Percentiles rank a stretch among this genome's conserved stretches.
Evolutionary conservation across 1,140 invertebrate species (phyloP).

Genomic region (Hyles vespertilio): DNA sequence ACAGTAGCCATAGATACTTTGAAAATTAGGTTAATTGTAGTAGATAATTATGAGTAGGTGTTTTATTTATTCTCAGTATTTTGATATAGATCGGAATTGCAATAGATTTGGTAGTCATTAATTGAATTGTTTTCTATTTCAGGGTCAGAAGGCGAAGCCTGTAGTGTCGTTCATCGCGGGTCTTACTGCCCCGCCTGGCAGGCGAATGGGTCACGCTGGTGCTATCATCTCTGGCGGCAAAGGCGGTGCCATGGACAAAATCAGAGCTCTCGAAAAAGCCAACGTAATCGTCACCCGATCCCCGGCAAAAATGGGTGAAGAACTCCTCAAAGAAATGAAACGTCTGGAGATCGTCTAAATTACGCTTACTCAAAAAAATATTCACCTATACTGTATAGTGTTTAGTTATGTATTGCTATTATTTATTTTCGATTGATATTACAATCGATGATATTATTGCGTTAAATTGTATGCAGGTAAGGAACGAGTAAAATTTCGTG

Average conservation of each 20-base stretch:
- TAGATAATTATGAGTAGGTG: too few relatives aligned
- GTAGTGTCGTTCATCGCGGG: constrained; percentile 99
- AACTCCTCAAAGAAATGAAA: constrained; percentile 92
- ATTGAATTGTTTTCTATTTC: constrained; percentile 27
- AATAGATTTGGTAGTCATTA: too few relatives aligned
- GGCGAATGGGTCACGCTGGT: constrained; percentile 99
- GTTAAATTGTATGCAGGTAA: constrained; percentile 9
- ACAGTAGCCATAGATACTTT: too few relatives aligned
- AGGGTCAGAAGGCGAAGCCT: constrained; percentile 96
- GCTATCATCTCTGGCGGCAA: constrained; percentile 99
- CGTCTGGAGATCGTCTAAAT: constrained; percentile 80
- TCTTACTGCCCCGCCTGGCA: constrained; percentile 96
- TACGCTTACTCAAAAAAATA: constrained; percentile 10
- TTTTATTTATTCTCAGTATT: too few relatives aligned
- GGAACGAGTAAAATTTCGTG: constrained; percentile 22
- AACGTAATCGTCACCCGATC: constrained; percentile 94
- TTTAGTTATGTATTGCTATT: constrained; percentile 63
- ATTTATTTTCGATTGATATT: constrained; percentile 56
- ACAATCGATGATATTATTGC: constrained; percentile 16
- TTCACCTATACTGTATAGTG: constrained; percentile 49
- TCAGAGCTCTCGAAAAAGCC: constrained; percentile 94
- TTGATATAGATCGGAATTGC: too few relatives aligned
- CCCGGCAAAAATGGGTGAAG: constrained; percentile 96
- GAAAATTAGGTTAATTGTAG: too few relatives aligned
- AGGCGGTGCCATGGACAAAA: constrained; percentile 98